phyloP scores from a whole-genome alignment of 2,888 invertebrate genomes.

The Serrognathus titanus region DNA sequence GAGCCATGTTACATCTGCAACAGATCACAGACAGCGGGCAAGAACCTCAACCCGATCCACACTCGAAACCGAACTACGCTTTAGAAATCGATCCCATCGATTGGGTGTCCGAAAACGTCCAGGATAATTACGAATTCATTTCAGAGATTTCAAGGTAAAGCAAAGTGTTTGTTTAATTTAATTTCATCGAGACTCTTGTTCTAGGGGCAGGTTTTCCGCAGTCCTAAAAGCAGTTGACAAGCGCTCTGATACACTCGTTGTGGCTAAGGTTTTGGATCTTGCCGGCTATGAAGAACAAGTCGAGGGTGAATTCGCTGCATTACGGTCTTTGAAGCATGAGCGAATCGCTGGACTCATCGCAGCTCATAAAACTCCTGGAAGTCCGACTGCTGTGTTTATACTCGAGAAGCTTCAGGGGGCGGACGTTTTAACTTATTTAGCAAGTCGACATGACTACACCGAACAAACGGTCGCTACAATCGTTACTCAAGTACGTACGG shows the following conservation, averaged over 20 bases:
- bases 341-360: constrained; percentile 74
- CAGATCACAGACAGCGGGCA: constrained; percentile 81
- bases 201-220: constrained; percentile 80
- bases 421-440: constrained; percentile 84
- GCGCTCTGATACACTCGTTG: constrained; percentile 69
- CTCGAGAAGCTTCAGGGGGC: constrained; percentile 87
- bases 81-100: constrained; percentile 71
- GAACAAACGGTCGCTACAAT: constrained; percentile 90
- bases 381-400: constrained; percentile 67
- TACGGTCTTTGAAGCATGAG: constrained; percentile 82
- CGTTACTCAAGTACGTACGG: constrained; percentile 63
- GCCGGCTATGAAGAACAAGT: constrained; percentile 63
- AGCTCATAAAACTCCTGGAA: constrained; percentile 67
- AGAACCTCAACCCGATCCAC: constrained; percentile 62
- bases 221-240: constrained; percentile 81
- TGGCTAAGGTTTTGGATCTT: constrained; percentile 78
- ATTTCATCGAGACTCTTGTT: constrained; percentile 14
- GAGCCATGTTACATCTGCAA: constrained; percentile 81
- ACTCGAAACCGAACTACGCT: constrained; percentile 66
- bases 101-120: constrained; percentile 67
- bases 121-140: constrained; percentile 78
- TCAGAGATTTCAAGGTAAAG: constrained; percentile 69
- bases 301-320: constrained; percentile 78
- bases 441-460: constrained; percentile 83
- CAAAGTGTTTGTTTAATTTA: neutral